Base-by-base conservation (phyloP, 2,888 invertebrate genomes). In the Vesta saturnalis region DNA sequence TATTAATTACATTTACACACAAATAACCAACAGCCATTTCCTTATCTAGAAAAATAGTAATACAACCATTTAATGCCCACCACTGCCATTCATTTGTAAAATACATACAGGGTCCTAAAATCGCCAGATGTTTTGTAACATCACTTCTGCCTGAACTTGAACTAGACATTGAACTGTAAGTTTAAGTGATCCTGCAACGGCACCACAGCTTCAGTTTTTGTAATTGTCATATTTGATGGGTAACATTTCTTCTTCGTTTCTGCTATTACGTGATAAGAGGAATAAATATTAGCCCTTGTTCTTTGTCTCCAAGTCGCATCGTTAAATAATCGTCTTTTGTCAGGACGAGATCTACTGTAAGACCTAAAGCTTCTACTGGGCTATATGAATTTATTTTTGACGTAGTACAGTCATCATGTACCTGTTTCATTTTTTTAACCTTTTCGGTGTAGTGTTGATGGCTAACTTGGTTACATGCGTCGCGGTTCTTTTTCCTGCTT, bases 81-180 rank as follows among this genome's bases (percentile, higher is more conserved):
- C 61, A 23, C 61, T 66, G 18, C 66, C 66, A 66, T 66, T 49
- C 60, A 60, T 60, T 65, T 65, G 55, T 65, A 65, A 60, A 21
- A 19, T 39, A 59, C 59, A 10, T 65, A 30, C 21, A 64, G 57
- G 12, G 46, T 56, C 8, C 18, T 16, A 12, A 30, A 5, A 6
- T 39, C 39, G 15, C 1, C 23, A 35, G 16, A 52, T 18, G 21
- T 35, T 21, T 19, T 64, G 52, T 46, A 64, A 16, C 16, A 59
- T 52, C 1, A 22, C 49, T 49, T 49, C 49, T 8, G 16, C 18
- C 18, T 46, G 47, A 46, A 56, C 46, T 56, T 39, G 19, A 19
- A 30, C 14, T 19, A 61, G 30, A 19, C 12, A 19, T 19, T 10
- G 16, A 14, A 57, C 21, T 10, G 39, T 56, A 8, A 14, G 23